Conservation (phyloP, 2,888 invertebrate species). For the Acheta domesticus region DNA sequence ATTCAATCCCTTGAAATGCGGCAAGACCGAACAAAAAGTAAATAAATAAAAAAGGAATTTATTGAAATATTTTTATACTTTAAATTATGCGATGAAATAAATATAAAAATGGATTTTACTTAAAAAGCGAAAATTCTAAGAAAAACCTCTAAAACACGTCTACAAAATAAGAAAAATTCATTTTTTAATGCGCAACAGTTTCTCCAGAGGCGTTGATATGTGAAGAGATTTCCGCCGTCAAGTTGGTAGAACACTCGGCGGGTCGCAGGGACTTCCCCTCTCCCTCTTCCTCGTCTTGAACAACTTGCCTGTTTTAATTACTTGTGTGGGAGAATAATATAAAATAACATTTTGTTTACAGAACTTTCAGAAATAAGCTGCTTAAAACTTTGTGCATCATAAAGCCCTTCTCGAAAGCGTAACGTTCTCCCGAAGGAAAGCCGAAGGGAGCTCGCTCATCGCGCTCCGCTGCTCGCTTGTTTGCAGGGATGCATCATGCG, state of each 20-base stretch:
- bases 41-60: no score
- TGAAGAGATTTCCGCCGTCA: not conserved
- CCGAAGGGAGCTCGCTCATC: not conserved
- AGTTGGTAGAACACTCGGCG: not conserved
- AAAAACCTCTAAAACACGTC: no score
- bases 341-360: constrained; percentile 18
- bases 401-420: not conserved
- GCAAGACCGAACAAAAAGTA: no score
- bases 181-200: not conserved
- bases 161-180: no score
- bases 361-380: not conserved
- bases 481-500: not conserved
- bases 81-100: no score
- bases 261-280: not conserved
- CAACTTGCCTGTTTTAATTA: constrained; percentile 9
- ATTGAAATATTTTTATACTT: no score
- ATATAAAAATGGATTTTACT: no score
- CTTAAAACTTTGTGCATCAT: not conserved
- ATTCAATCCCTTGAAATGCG: no score
- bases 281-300: not conserved
- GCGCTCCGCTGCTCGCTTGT: not conserved
- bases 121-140: no score
- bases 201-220: not conserved
- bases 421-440: not conserved
- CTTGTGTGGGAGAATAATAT: constrained; percentile 8